Conservation (phyloP, 2,113 vertebrate species). For the Apus apus region DNA sequence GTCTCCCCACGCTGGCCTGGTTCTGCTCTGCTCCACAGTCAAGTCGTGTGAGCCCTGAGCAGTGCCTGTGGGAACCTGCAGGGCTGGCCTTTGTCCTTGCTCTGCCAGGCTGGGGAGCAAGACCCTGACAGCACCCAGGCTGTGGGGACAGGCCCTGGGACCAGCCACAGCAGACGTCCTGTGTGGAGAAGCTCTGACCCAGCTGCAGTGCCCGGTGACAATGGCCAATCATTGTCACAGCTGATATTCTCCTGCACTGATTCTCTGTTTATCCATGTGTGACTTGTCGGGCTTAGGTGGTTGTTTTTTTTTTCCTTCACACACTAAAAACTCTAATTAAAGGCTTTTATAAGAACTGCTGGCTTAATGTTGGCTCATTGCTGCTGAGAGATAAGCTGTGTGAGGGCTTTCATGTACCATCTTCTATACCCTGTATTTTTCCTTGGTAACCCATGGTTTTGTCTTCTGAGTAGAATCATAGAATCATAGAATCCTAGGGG, state of each 20-base stretch:
- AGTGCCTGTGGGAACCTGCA: no score
- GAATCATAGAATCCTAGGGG: no score
- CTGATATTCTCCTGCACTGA: neutral
- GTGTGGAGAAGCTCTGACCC: neutral
- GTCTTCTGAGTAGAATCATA: no score
- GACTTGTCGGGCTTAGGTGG: neutral
- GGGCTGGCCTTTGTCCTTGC: neutral
- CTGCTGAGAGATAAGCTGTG: neutral
- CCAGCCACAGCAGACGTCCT: fast-evolving
- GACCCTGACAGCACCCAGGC: neutral
- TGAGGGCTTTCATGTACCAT: neutral
- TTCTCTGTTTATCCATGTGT: neutral
- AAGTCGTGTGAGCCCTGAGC: no score
- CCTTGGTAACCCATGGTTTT: neutral
- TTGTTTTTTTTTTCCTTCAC: fast-evolving
- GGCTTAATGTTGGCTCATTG: neutral
- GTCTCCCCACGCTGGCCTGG: fast-evolving
- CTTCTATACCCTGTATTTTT: neutral
- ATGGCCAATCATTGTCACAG: neutral
- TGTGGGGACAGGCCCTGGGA: neutral
- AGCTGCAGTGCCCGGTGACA: neutral
- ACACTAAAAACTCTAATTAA: neutral
- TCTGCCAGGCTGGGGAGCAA: fast-evolving
- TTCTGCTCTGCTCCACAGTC: fast-evolving
- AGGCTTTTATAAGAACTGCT: neutral